Conservation (phyloP, 2,797 vertebrate species). For the Antrozous pallidus region DNA sequence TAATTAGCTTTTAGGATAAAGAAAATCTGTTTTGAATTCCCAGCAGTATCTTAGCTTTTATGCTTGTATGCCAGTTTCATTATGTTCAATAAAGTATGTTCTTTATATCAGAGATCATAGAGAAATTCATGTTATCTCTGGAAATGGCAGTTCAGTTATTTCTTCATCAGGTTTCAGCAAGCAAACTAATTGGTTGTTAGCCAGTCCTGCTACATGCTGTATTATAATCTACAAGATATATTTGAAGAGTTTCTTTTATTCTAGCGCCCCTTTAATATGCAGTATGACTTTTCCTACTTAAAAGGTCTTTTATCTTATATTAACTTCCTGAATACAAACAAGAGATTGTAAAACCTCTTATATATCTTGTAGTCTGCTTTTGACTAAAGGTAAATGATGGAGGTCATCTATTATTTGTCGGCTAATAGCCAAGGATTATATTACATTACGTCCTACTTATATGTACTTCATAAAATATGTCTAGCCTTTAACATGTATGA, state of each 20-base stretch:
- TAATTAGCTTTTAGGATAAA: background rate
- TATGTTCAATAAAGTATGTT: background rate
- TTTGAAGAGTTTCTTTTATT: background rate
- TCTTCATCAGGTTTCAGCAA: background rate
- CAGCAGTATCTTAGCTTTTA: background rate
- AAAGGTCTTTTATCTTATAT: background rate
- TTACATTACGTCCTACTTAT: background rate
- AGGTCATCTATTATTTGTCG: background rate
- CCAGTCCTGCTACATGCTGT: background rate
- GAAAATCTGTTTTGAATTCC: background rate
- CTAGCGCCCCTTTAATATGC: background rate
- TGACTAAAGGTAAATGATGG: background rate
- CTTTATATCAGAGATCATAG: background rate
- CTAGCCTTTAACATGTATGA: background rate
- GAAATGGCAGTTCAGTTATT: background rate
- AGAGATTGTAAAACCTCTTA: background rate
- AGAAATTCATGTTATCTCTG: background rate
- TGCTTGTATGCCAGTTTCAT: background rate
- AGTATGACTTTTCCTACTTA: background rate
- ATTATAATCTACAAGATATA: background rate
- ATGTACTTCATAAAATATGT: background rate
- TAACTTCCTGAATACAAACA: background rate
- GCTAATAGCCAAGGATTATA: background rate
- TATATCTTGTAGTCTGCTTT: background rate
- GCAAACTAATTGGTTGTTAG: background rate